Evolutionary conservation across 2,797 vertebrate species (phyloP).

Genomic region (Merluccius polli): DNA sequence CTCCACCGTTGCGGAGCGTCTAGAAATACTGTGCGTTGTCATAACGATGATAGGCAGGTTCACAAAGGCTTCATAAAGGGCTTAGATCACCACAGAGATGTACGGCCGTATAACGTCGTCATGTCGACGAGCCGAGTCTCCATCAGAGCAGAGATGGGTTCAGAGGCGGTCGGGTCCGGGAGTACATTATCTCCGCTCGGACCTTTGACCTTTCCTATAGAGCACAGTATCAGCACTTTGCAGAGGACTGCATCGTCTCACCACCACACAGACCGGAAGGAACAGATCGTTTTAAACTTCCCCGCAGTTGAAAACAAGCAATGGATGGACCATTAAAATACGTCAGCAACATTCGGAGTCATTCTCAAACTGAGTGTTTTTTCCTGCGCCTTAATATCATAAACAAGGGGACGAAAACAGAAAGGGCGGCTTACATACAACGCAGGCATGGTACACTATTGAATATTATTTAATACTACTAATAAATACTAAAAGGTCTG

Average conservation of each 20-base stretch:
- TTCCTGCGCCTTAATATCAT: background rate
- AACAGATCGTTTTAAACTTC: background rate
- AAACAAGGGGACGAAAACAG: background rate
- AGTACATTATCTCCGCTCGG: background rate
- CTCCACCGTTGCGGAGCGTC: slow-evolving; percentile 58
- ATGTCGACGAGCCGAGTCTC: slow-evolving; percentile 32
- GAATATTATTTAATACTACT: background rate
- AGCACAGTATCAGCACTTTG: background rate
- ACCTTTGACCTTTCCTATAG: background rate
- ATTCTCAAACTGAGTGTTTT: background rate
- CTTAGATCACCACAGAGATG: slow-evolving; percentile 28
- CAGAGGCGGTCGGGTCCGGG: background rate
- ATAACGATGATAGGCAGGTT: slow-evolving; percentile 22
- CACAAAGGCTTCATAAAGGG: slow-evolving; percentile 33
- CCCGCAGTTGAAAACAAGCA: background rate
- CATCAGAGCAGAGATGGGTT: slow-evolving; percentile 36
- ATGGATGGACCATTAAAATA: background rate
- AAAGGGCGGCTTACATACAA: background rate
- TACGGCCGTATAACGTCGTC: slow-evolving; percentile 40
- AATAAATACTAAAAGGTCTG: slow-evolving; percentile 5
- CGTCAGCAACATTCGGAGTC: background rate
- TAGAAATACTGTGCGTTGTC: slow-evolving; percentile 43
- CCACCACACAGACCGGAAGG: background rate
- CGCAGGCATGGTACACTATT: slow-evolving; percentile 2
- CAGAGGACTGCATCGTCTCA: background rate